These are phyloP conservation scores for Theretra japonica DNA, from an alignment of 2,888 invertebrate genomes.

Conservation along the genomic window DNA sequence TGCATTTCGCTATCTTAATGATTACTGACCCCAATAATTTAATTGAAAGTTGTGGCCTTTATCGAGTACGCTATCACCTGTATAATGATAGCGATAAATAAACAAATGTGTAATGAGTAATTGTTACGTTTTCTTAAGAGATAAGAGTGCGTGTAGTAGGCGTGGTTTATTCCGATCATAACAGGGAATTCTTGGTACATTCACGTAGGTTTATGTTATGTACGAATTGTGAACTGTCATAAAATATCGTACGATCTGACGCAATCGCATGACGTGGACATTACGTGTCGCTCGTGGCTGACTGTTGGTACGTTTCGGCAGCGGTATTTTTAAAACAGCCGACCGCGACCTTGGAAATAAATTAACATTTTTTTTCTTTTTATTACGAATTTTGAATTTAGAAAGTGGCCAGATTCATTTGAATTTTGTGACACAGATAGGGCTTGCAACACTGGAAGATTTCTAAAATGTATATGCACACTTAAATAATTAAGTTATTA, in stretches of 20 bases:
- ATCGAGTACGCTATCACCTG: conserved; percentile 23
- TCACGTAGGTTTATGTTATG: conserved; percentile 36
- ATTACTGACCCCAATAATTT: conserved; percentile 20
- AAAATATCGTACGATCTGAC: conserved; percentile 73
- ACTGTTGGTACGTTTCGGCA: conserved; percentile 4
- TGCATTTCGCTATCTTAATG: neutral
- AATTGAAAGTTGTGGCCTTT: conserved; percentile 21
- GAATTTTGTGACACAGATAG: neutral
- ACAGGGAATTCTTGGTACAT: conserved; percentile 45
- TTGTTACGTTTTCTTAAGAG: conserved; percentile 33
- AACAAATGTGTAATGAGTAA: conserved; percentile 36
- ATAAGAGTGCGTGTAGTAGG: conserved; percentile 45
- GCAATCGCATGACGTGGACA: conserved; percentile 68
- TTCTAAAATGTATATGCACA: neutral
- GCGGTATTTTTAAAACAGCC: conserved; percentile 18
- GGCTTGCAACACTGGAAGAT: neutral
- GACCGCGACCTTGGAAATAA: neutral
- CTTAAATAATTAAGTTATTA: neutral
- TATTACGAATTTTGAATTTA: neutral
- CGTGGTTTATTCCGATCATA: conserved; percentile 50
- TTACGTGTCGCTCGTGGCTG: conserved; percentile 49
- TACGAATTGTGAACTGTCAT: conserved; percentile 46
- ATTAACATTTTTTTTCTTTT: neutral
- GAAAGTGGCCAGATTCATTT: neutral
- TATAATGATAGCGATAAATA: conserved; percentile 25